Percentiles rank a stretch among this genome's conserved stretches.
Evolutionary conservation across 2,797 vertebrate genomes (phyloP).

Genomic region (Odontamblyopus lacepedii): DNA sequence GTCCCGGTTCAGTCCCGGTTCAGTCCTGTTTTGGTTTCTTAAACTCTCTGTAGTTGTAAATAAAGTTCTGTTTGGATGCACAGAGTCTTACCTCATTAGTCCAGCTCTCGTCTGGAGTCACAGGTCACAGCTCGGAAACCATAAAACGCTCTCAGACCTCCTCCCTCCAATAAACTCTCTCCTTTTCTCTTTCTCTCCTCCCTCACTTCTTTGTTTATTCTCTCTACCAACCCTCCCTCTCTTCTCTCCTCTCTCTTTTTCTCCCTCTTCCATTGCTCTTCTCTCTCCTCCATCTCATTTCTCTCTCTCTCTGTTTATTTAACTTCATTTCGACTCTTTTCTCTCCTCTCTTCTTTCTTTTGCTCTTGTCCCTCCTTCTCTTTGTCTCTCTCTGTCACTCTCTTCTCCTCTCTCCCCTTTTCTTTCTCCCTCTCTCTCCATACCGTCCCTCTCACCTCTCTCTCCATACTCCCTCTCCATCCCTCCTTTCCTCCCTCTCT

Average conservation of each 20-base stretch:
- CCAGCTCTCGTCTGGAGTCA: neutral
- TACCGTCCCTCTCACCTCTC: too few relatives aligned
- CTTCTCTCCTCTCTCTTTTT: neutral
- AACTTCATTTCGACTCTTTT: too few relatives aligned
- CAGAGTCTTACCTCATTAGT: neutral
- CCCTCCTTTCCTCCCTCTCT: neutral
- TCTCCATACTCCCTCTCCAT: neutral
- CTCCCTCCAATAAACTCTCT: neutral
- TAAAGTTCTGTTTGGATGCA: neutral
- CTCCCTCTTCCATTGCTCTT: neutral
- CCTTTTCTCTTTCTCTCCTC: neutral
- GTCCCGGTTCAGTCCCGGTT: too few relatives aligned
- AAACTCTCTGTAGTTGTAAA: neutral
- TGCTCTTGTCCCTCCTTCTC: too few relatives aligned
- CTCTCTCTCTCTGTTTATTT: neutral
- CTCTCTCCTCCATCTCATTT: neutral
- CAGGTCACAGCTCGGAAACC: slow-evolving; percentile 1
- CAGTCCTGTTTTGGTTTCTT: too few relatives aligned
- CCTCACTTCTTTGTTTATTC: neutral
- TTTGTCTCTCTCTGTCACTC: too few relatives aligned
- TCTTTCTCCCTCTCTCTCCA: neutral
- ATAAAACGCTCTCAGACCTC: neutral
- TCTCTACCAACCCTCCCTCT: neutral
- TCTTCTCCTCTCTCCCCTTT: too few relatives aligned
- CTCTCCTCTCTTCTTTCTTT: neutral